phyloP scores from a whole-genome alignment of 2,888 invertebrate species.

The Oconnorella tubifera region DNA sequence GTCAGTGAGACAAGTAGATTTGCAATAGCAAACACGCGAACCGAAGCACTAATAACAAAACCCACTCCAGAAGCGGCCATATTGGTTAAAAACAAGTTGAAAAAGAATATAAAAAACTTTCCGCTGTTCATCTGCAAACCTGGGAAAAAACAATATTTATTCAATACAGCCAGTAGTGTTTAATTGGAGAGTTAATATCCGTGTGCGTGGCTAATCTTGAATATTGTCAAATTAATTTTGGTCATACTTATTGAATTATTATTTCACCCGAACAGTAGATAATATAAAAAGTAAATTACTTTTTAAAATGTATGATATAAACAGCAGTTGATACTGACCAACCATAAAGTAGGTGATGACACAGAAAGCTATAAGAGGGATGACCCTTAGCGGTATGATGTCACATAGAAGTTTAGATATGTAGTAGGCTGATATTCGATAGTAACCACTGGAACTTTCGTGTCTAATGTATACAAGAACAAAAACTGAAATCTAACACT shows the following conservation, averaged over 20 bases:
- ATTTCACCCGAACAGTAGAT: too few relatives aligned
- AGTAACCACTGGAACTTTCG: conserved; percentile 26
- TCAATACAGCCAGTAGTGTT: too few relatives aligned
- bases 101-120: conserved; percentile 48
- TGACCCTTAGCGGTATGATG: conserved; percentile 18
- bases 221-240: too few relatives aligned
- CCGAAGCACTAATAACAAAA: conserved; percentile 41
- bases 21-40: conserved; percentile 32
- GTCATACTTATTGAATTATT: too few relatives aligned
- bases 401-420: conserved; percentile 25
- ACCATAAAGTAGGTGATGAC: conserved; percentile 27
- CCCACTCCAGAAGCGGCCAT: conserved; percentile 47
- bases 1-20: conserved; percentile 37
- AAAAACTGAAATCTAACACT: background rate
- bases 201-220: too few relatives aligned
- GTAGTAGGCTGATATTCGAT: conserved; percentile 25
- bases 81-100: conserved; percentile 47
- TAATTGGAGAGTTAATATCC: too few relatives aligned
- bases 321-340: too few relatives aligned
- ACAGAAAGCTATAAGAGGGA: conserved; percentile 14
- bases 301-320: too few relatives aligned
- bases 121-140: conserved; percentile 31
- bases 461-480: conserved; percentile 12
- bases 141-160: conserved; percentile 8
- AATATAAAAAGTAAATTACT: too few relatives aligned